These are phyloP conservation scores for Alosa alosa DNA, from an alignment of 2,113 vertebrate genomes.

Conservation along the genomic window DNA sequence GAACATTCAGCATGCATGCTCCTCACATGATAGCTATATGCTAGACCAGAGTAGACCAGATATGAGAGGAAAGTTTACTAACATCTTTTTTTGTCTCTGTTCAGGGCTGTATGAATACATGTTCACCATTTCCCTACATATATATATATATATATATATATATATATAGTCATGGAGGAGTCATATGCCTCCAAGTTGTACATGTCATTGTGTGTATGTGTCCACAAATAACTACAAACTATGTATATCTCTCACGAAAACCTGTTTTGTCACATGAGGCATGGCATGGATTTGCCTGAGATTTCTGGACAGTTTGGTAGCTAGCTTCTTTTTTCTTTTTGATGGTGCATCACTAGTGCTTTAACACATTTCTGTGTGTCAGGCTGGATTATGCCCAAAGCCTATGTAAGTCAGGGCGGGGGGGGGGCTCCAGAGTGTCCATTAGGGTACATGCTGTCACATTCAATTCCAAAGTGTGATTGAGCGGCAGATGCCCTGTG, in stretches of 20 bases:
- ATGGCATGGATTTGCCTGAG: neutral
- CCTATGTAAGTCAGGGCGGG: neutral
- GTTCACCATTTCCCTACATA: neutral
- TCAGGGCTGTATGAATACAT: neutral
- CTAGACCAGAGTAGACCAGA: no score
- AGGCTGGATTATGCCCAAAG: constrained; percentile 11
- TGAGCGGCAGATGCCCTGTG: constrained; percentile 22
- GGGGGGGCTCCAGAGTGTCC: constrained; percentile 10
- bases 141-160: no score
- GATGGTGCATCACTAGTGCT: neutral
- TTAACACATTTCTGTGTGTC: neutral
- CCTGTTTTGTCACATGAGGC: neutral
- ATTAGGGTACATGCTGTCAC: constrained; percentile 39
- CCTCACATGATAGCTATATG: neutral
- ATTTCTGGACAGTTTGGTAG: neutral
- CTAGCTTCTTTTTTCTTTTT: neutral
- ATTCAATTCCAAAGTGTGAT: constrained; percentile 22
- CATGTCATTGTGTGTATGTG: neutral
- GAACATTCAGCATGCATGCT: neutral
- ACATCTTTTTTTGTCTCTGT: no score
- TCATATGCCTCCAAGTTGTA: neutral
- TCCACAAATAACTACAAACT: neutral
- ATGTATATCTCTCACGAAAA: neutral
- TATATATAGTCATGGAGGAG: neutral
- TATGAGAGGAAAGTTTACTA: neutral